These are phyloP conservation scores for Ceriagrion tenellum DNA, from an alignment of 2,888 invertebrate genomes.

Conservation along the genomic window DNA sequence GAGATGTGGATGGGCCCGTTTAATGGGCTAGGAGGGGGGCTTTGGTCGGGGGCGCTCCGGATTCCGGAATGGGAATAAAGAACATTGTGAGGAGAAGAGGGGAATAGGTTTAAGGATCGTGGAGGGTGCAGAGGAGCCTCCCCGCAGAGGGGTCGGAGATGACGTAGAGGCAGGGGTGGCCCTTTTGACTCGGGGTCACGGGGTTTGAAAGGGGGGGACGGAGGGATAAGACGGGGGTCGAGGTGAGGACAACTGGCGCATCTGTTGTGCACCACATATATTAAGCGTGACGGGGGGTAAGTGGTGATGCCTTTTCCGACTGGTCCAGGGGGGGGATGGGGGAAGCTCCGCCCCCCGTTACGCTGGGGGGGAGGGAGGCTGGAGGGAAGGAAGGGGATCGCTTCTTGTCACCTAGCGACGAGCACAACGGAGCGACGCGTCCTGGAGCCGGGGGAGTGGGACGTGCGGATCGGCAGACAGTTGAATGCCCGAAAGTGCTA, in stretches of 20 bases:
- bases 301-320: background rate
- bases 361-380: too few relatives aligned
- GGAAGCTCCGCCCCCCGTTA: too few relatives aligned
- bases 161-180: background rate
- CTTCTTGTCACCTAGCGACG: too few relatives aligned
- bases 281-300: constrained; percentile 60
- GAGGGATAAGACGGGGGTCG: background rate
- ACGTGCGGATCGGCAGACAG: background rate
- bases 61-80: background rate
- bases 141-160: background rate
- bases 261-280: constrained; percentile 63
- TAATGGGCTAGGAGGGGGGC: background rate
- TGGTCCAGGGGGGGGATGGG: background rate
- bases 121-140: background rate
- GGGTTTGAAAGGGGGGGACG: background rate
- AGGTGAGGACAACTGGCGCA: constrained; percentile 2
- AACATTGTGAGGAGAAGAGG: background rate
- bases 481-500: constrained; percentile 23
- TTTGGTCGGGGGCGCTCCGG: background rate
- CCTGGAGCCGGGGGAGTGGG: background rate
- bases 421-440: too few relatives aligned
- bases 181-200: background rate
- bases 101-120: background rate
- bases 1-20: background rate
- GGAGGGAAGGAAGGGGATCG: too few relatives aligned